Base-by-base conservation (phyloP, 2,797 vertebrate species). In the Oreochromis mossambicus region DNA sequence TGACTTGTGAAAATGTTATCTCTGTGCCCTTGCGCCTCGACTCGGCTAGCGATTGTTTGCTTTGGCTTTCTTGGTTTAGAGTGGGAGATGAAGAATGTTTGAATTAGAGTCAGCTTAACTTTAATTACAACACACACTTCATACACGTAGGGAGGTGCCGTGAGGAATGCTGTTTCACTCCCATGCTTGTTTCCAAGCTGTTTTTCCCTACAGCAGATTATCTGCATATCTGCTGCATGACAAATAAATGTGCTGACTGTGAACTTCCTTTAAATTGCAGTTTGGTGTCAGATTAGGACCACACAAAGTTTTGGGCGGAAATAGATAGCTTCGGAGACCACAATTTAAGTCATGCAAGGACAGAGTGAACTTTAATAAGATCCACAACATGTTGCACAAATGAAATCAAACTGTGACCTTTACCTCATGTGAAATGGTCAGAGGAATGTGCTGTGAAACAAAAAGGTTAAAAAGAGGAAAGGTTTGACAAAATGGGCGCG, bases 91-190 rank as follows among this genome's bases (percentile, higher is more conserved):
- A 88, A 52, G 82, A 63, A 52, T 86, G 89, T 89, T 89, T 87
- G 83, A 83, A 79, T 89, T 88, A 34, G 66, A 46, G 56, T 76
- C 36, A 34, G 36, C 70, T 11, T 82, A 87, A 83, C 85, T 85
- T 80, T 89, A 36, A 81, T 90, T 84, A 80, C 81, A 80, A 90
- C 61, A 79, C 70, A 5, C 80, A 36, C 46, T 50, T 61, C 9
- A 6, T 68, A 88, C 68, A 36, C 81, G 79, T 87, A 63, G 61
- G 61, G 61, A 63, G 61, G 34, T 63, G 61, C 61, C 3, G 56
- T 78, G 81, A 91, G 90, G 93, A 94, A 95, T 94, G 91, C 86
- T 89, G 70, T 90, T 89, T 89, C 81, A 86, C 91, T 95, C 90
- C 92, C 91, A 89, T 83, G 75, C 58, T 68, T 83, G 83, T 87